Evolutionary conservation across 2,113 vertebrate species (phyloP).

Genomic region (Microtus montanus): DNA sequence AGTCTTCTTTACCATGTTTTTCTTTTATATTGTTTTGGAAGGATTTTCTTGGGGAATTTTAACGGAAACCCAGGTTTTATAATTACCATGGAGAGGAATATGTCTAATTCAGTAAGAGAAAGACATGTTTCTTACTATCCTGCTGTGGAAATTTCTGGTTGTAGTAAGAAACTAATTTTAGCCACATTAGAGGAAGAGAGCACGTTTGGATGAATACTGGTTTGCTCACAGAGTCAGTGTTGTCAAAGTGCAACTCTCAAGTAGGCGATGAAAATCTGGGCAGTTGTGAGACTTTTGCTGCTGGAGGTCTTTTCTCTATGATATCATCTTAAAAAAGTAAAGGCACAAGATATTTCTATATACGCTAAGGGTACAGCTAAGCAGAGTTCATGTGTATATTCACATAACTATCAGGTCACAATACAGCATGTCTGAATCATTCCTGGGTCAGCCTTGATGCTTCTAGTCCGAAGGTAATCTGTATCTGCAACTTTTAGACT

Average conservation of each 20-base stretch:
- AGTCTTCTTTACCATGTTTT: conserved; percentile 7
- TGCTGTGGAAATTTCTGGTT: neutral
- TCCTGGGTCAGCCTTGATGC: neutral
- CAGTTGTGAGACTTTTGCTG: neutral
- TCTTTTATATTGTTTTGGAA: conserved; percentile 60
- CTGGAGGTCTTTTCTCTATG: conserved; percentile 3
- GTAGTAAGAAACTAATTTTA: conserved; percentile 47
- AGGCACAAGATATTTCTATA: neutral
- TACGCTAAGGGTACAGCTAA: neutral
- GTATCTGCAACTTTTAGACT: neutral
- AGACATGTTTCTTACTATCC: conserved; percentile 5
- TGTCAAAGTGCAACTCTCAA: neutral
- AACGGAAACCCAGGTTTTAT: conserved; percentile 45
- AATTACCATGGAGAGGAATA: neutral
- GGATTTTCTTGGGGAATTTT: conserved; percentile 40
- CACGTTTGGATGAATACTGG: neutral
- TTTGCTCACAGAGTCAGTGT: neutral
- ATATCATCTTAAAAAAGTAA: neutral
- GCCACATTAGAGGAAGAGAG: neutral
- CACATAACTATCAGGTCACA: neutral
- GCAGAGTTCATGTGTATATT: neutral
- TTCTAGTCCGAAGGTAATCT: conserved; percentile 28
- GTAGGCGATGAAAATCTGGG: neutral
- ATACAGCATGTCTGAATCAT: neutral
- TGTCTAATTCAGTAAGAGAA: neutral